Evolutionary conservation across 2,797 vertebrate species (phyloP), one percentile per base, ranked within the genome.

Genomic region (Ptychobarbus kaznakovi): DNA sequence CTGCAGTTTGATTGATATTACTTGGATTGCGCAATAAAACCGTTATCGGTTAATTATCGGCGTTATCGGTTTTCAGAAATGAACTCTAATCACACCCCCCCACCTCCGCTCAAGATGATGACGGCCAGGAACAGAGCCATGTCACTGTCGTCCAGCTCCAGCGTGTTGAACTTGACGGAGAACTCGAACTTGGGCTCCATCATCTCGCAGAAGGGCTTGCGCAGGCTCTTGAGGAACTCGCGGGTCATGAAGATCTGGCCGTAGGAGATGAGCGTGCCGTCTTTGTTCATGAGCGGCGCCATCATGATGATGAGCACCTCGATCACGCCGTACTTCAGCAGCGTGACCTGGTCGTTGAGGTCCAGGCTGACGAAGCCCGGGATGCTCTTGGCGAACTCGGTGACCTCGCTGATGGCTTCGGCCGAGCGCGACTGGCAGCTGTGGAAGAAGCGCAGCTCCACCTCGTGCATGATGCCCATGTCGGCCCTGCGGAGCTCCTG

Each of bases 171-270:
- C 93, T 98, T 98, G 91, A 99, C 96, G 38, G 98, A 97, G 91
- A 99, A 99, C 92, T 99, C 98, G 87, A 99, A 99, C 93, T 99
- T 99, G 86, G 98, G 98, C 87, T 99, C 98, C 97, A 99, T 95
- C 96, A 99, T 97, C 92, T 98, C 96, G 92, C 96, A 92, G 89
- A 98, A 99, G 82, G 98, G 98, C 93, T 97, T 98, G 74, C 98
- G 95, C 86, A 99, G 95, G 90, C 98, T 99, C 94, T 99, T 99
- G 89, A 99, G 95, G 91, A 99, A 99, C 92, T 99, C 98, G 53
- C 98, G 94, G 0, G 98, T 99, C 97, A 99, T 99, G 95, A 99
- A 99, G 82, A 98, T 97, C 92, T 99, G 97, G 86, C 98, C 98
- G 0, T 99, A 97, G 1, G 97, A 97, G 86, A 99, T 96, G 83